These are phyloP conservation scores for Gymnothorax javanicus DNA, from an alignment of 2,797 vertebrate species.

Conservation along the genomic window DNA sequence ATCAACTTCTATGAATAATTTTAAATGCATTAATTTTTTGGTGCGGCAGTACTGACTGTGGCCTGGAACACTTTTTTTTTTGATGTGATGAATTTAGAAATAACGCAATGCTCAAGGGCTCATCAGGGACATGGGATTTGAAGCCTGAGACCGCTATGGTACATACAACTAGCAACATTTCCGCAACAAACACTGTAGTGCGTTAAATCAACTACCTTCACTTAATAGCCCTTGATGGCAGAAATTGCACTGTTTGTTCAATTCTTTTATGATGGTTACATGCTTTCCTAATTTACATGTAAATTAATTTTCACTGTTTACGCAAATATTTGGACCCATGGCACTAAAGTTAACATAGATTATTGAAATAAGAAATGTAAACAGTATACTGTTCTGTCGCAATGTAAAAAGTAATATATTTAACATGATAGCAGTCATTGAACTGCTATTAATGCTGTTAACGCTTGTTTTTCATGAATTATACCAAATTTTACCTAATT, in stretches of 20 bases:
- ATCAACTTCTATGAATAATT: constrained; percentile 73
- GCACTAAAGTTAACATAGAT: not conserved
- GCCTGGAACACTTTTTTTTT: constrained; percentile 42
- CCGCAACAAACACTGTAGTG: not conserved
- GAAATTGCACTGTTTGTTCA: not conserved
- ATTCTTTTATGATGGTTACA: not conserved
- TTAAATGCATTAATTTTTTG: constrained; percentile 67
- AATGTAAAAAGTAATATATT: not conserved
- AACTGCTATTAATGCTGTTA: not conserved
- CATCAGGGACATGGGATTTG: constrained; percentile 11
- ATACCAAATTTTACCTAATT: not conserved
- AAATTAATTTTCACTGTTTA: not conserved
- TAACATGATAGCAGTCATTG: not conserved
- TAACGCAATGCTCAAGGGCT: constrained; percentile 29
- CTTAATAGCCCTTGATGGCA: not conserved
- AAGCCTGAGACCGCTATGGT: not conserved
- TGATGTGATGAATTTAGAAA: not conserved
- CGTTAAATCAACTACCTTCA: constrained; percentile 39
- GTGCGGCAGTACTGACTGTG: constrained; percentile 56
- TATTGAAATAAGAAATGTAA: not conserved
- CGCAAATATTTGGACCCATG: not conserved
- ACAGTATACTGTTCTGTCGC: too few species aligned
- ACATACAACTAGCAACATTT: constrained; percentile 15
- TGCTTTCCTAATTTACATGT: not conserved
- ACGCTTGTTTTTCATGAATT: not conserved